Conservation (phyloP, 2,113 vertebrate species). For the Heterotis niloticus region DNA sequence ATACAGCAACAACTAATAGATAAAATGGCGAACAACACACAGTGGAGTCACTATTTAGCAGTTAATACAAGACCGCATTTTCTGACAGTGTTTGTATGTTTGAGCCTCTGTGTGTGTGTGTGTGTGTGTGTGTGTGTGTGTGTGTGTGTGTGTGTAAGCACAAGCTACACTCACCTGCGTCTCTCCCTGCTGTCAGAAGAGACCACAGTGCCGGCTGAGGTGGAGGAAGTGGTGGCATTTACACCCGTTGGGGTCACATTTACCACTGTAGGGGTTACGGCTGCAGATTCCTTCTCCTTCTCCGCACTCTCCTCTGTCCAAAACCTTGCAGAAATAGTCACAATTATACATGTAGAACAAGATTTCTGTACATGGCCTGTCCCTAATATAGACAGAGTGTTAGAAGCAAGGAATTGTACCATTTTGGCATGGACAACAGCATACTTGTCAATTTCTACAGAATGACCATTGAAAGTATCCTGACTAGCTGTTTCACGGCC, state of each 20-base stretch:
- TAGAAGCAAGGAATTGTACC: too few species aligned
- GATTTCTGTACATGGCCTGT: neutral
- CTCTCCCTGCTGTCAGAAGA: constrained; percentile 88
- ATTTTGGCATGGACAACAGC: too few species aligned
- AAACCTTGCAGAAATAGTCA: constrained; percentile 66
- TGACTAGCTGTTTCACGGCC: too few species aligned
- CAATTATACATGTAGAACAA: constrained; percentile 37
- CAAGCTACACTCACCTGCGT: constrained; percentile 74
- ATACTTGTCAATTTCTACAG: too few species aligned
- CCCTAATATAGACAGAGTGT: neutral
- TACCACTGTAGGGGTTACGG: constrained; percentile 83
- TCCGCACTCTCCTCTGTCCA: constrained; percentile 94
- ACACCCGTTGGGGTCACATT: too few species aligned
- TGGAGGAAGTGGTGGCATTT: constrained; percentile 68
- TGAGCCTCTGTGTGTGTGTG: neutral
- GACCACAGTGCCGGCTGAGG: constrained; percentile 80
- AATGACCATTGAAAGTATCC: too few species aligned
- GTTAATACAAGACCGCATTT: too few species aligned
- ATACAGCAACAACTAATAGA: too few species aligned
- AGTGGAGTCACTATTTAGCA: too few species aligned
- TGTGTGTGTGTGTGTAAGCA: too few species aligned
- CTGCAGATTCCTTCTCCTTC: constrained; percentile 86
- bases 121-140: neutral
- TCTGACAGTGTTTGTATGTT: neutral
- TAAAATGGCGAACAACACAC: too few species aligned